These are phyloP conservation scores for Acropternis orthonyx DNA, from an alignment of 2,797 vertebrate genomes.

Conservation along the genomic window DNA sequence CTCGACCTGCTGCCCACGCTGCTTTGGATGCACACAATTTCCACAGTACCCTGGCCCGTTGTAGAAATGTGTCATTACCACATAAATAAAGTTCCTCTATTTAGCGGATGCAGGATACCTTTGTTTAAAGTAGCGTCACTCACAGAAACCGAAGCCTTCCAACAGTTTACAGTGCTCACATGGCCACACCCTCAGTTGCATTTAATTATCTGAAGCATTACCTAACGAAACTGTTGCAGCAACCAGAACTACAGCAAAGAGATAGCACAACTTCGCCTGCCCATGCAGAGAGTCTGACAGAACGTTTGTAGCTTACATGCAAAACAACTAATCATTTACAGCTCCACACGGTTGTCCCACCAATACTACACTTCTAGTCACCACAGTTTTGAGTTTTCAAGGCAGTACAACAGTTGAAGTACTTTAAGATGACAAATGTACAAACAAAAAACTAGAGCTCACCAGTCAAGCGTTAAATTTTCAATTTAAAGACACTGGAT, in stretches of 20 bases:
- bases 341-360: fast-evolving
- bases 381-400: neutral
- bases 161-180: neutral
- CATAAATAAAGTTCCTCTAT: neutral
- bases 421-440: neutral
- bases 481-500: neutral
- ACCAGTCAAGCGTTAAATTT: neutral
- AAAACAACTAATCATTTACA: neutral
- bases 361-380: fast-evolving
- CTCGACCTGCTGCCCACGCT: neutral
- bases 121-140: neutral
- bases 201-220: slow-evolving; percentile 28
- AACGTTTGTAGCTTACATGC: fast-evolving
- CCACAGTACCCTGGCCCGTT: fast-evolving
- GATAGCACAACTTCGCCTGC: neutral
- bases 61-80: neutral
- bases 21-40: neutral
- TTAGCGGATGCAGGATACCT: neutral
- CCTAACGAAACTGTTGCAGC: slow-evolving; percentile 23
- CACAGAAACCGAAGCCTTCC: neutral
- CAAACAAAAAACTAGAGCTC: neutral
- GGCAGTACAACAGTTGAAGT: neutral
- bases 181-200: neutral
- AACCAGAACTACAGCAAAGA: neutral
- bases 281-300: neutral